Conservation (phyloP, 2,888 invertebrate genomes). For the Stenodera caucasica region DNA sequence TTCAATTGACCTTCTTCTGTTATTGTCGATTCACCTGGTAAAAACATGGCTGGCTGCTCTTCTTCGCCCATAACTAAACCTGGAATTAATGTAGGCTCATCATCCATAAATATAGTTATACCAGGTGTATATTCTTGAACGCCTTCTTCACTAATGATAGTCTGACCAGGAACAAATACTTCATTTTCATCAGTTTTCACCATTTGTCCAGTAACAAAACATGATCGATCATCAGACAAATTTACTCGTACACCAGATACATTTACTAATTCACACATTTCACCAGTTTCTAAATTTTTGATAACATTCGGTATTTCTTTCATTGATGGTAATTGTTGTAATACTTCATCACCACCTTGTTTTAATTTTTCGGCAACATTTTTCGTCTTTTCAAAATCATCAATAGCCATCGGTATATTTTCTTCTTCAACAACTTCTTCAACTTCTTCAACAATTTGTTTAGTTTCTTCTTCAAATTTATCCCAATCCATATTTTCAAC, state of each 20-base stretch:
- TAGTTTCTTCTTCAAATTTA: conserved; percentile 72
- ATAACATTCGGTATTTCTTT: conserved; percentile 66
- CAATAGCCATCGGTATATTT: conserved; percentile 57
- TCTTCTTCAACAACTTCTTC: conserved; percentile 58
- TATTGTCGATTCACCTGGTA: conserved; percentile 51
- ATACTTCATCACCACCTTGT: conserved; percentile 57
- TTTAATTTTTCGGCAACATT: conserved; percentile 64
- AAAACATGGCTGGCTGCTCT: conserved; percentile 49
- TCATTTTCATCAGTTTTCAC: conserved; percentile 62
- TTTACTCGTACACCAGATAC: conserved; percentile 63
- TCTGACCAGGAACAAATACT: conserved; percentile 67
- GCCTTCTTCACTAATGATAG: conserved; percentile 70
- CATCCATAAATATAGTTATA: conserved; percentile 73
- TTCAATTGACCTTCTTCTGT: conserved; percentile 50
- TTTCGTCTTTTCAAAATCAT: conserved; percentile 62
- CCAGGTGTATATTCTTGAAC: conserved; percentile 77
- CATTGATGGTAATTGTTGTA: conserved; percentile 63
- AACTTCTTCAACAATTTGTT: conserved; percentile 70
- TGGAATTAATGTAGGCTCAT: conserved; percentile 76
- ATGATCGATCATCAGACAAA: conserved; percentile 63
- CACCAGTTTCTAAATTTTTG: conserved; percentile 63
- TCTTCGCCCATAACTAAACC: conserved; percentile 72
- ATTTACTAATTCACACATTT: conserved; percentile 62
- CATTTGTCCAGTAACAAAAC: conserved; percentile 78
- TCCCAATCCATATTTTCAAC: conserved; percentile 63